These are phyloP conservation scores for Eupithecia subumbrata DNA, from an alignment of 2,888 invertebrate species.

Conservation along the genomic window DNA sequence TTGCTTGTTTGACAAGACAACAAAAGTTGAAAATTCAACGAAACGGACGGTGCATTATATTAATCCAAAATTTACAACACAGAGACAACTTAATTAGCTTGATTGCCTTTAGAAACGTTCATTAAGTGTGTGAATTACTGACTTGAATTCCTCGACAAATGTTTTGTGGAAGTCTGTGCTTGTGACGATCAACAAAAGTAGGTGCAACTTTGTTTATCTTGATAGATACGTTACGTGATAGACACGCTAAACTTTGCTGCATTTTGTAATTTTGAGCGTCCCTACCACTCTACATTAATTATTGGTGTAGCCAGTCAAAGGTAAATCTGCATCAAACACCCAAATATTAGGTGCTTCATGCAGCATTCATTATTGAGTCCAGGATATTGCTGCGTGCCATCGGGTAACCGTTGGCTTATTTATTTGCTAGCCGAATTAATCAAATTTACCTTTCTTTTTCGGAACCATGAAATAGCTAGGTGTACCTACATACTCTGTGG, in stretches of 20 bases:
- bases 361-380: background rate
- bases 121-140: background rate
- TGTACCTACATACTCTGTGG: too few species aligned
- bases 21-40: conserved; percentile 7
- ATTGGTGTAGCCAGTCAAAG: background rate
- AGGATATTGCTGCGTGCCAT: background rate
- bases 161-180: background rate
- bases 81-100: background rate
- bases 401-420: background rate
- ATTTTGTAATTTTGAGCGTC: background rate
- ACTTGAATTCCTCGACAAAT: background rate
- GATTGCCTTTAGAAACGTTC: background rate
- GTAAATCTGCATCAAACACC: background rate
- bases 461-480: background rate
- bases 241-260: background rate
- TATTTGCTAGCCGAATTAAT: background rate
- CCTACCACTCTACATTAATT: background rate
- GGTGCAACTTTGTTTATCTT: background rate
- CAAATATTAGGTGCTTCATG: background rate
- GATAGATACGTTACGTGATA: background rate
- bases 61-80: background rate
- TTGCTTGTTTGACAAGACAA: conserved; percentile 15
- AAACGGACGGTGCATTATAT: conserved; percentile 5
- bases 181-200: conserved; percentile 1
- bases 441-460: background rate